phyloP scores from a whole-genome alignment of 2,797 vertebrate genomes.

The Crocidura indochinensis region DNA sequence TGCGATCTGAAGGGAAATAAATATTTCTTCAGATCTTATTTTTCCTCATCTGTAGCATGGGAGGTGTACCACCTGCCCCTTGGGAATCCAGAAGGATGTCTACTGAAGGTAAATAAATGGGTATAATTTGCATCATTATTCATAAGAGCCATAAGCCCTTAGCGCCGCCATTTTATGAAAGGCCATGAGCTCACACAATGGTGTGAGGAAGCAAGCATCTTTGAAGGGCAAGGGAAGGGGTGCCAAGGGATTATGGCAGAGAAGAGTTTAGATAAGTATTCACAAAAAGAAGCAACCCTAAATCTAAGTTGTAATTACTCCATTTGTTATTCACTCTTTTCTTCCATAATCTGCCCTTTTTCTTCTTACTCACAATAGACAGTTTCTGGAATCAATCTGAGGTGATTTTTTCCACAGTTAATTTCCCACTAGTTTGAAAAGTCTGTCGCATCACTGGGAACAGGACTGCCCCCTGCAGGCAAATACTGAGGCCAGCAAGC shows the following conservation, averaged over 20 bases:
- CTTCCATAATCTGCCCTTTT: constrained; percentile 6
- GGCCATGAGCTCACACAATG: background rate
- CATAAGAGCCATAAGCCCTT: background rate
- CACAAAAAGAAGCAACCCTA: background rate
- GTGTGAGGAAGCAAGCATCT: background rate
- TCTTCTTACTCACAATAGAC: background rate
- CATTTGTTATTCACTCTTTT: background rate
- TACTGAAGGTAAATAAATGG: background rate
- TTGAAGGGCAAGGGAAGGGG: background rate
- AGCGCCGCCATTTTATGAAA: no score
- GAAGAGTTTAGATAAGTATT: background rate
- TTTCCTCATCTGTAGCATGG: background rate
- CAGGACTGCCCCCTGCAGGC: background rate
- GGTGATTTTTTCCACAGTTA: background rate
- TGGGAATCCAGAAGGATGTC: background rate
- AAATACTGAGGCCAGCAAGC: background rate
- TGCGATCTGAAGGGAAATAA: background rate
- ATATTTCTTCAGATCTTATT: background rate
- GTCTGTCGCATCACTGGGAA: background rate
- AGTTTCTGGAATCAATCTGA: background rate
- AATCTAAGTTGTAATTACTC: background rate
- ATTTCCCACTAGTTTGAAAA: background rate
- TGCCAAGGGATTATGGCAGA: background rate
- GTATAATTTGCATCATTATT: background rate
- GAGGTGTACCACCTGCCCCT: background rate